Evolutionary conservation across 2,797 vertebrate genomes (phyloP).

Genomic region (Alca torda): DNA sequence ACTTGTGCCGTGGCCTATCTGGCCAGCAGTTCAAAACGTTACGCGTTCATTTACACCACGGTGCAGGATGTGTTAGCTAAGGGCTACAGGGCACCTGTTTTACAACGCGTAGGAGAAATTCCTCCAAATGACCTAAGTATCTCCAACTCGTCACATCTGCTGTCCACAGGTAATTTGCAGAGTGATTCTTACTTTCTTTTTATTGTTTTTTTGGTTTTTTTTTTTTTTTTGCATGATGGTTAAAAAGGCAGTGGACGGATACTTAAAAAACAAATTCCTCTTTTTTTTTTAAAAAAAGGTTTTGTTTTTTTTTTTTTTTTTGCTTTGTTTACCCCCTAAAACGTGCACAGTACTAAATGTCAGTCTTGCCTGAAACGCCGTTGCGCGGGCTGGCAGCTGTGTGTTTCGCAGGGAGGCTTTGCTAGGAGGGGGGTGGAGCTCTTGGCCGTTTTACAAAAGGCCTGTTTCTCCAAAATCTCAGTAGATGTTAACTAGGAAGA

Average conservation of each 20-base stretch:
- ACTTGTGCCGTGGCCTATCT: background rate
- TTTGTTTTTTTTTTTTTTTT: background rate
- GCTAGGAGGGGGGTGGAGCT: background rate
- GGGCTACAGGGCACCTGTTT: background rate
- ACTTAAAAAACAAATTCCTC: background rate
- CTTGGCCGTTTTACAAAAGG: background rate
- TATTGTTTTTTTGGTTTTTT: background rate
- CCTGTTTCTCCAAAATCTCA: background rate
- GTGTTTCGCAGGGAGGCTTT: background rate
- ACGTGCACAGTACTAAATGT: background rate
- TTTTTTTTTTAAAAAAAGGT: no score
- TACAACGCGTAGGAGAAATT: background rate
- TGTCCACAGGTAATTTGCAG: background rate
- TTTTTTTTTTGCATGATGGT: background rate
- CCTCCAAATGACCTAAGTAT: background rate
- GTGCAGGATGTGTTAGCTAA: background rate
- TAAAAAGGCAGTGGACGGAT: background rate
- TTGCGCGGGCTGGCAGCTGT: background rate
- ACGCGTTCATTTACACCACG: background rate
- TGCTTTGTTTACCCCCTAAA: background rate
- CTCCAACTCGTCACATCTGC: background rate
- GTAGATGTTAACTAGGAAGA: background rate
- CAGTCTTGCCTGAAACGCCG: rapidly evolving
- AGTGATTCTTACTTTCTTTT: background rate
- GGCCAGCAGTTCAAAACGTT: background rate